Percentiles rank a stretch among this genome's conserved stretches.
These are phyloP conservation scores for Halictus ligatus DNA, from an alignment of 2,888 invertebrate species.

Conservation along the genomic window DNA sequence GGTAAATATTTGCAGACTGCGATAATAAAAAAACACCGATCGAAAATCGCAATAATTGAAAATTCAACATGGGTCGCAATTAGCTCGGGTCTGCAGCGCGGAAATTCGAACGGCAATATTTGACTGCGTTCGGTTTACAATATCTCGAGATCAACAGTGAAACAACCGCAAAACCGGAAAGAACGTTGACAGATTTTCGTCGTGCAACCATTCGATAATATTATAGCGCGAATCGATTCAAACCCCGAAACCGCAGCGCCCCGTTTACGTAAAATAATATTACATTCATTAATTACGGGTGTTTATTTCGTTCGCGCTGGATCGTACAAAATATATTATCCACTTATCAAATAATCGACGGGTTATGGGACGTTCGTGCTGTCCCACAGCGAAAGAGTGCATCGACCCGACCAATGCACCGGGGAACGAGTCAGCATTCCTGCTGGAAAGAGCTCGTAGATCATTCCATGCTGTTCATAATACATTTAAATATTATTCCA, in stretches of 20 bases:
- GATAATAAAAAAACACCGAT: neutral
- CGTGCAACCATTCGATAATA: neutral
- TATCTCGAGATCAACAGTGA: neutral
- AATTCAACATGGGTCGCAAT: neutral
- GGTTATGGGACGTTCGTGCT: neutral
- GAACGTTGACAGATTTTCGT: neutral
- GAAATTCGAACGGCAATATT: neutral
- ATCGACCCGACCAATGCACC: neutral
- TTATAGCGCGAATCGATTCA: neutral
- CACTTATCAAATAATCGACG: neutral
- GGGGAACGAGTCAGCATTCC: neutral
- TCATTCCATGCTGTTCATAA: neutral
- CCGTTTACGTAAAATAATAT: neutral
- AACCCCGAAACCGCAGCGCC: neutral
- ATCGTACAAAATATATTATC: neutral
- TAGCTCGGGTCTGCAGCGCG: neutral
- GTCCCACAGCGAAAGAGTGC: neutral
- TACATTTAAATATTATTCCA: neutral
- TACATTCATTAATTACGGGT: constrained; percentile 3
- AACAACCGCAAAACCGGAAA: neutral
- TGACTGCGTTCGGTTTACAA: neutral
- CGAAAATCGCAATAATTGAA: neutral
- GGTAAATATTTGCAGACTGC: neutral
- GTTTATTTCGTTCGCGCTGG: neutral
- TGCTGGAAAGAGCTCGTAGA: neutral